Evolutionary conservation across 2,888 invertebrate species (phyloP).

Genomic region (Dinocampus coccinellae): DNA sequence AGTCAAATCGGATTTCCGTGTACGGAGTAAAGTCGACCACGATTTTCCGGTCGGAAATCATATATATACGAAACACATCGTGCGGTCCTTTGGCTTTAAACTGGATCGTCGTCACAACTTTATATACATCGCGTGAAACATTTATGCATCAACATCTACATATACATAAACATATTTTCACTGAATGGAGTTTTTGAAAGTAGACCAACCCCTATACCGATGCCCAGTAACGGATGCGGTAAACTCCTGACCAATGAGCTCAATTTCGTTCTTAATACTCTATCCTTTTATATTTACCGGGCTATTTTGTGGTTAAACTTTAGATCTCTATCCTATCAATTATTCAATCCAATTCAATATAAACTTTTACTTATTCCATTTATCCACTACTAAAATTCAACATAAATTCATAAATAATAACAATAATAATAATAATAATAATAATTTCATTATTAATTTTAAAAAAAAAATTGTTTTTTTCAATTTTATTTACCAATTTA

Average conservation of each 20-base stretch:
- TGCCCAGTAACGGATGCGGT: background rate
- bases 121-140: slow-evolving; percentile 27
- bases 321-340: background rate
- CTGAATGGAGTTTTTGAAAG: slow-evolving; percentile 4
- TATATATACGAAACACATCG: slow-evolving; percentile 4
- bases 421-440: too few relatives aligned
- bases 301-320: background rate
- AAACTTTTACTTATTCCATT: background rate
- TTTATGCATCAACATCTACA: slow-evolving; percentile 18
- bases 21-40: slow-evolving; percentile 44
- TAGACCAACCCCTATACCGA: background rate
- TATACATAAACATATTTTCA: background rate
- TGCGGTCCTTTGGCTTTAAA: slow-evolving; percentile 31
- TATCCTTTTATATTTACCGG: slow-evolving; percentile 17
- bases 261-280: background rate
- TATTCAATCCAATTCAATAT: slow-evolving; percentile 5
- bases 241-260: background rate
- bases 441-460: background rate
- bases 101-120: slow-evolving; percentile 17
- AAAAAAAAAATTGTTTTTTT: background rate
- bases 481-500: too few relatives aligned
- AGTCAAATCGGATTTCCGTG: slow-evolving; percentile 53
- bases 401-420: too few relatives aligned
- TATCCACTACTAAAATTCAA: background rate
- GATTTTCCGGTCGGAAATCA: slow-evolving; percentile 46